A percentile compares a stretch with the other conserved stretches of the same genome.
phyloP scores from a whole-genome alignment of 2,113 vertebrate species.

The Addax nasomaculatus region DNA sequence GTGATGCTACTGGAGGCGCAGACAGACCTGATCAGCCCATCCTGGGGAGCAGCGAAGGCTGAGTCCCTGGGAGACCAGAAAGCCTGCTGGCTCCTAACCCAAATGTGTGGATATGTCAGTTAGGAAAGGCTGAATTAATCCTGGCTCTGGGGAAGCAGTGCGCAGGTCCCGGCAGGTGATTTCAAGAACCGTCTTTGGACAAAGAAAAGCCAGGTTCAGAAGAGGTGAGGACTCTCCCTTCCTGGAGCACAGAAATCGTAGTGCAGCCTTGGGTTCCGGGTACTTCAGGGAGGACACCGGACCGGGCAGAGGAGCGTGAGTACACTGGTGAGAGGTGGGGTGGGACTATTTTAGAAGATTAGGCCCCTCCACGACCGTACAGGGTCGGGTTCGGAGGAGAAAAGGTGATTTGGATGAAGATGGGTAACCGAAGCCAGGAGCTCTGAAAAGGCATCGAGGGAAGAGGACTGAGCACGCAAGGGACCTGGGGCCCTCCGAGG shows the following conservation, averaged over 20 bases:
- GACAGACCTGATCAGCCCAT: slow-evolving; percentile 73
- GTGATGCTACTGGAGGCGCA: slow-evolving; percentile 34
- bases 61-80: background rate
- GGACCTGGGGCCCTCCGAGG: rapidly evolving
- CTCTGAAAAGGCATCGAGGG: rapidly evolving
- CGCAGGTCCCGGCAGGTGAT: rapidly evolving
- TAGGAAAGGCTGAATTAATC: background rate
- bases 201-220: background rate
- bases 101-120: background rate
- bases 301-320: background rate
- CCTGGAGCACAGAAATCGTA: background rate
- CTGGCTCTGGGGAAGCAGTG: background rate
- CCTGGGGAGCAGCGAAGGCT: background rate
- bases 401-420: background rate
- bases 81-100: background rate
- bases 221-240: background rate
- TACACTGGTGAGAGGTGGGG: rapidly evolving
- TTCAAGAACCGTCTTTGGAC: background rate
- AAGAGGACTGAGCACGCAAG: background rate
- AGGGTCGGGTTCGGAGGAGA: background rate
- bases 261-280: background rate
- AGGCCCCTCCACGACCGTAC: background rate
- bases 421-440: background rate
- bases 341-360: background rate
- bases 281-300: no score